Conservation (phyloP, 2,888 invertebrate genomes). For the Leptopterna dolabrata region DNA sequence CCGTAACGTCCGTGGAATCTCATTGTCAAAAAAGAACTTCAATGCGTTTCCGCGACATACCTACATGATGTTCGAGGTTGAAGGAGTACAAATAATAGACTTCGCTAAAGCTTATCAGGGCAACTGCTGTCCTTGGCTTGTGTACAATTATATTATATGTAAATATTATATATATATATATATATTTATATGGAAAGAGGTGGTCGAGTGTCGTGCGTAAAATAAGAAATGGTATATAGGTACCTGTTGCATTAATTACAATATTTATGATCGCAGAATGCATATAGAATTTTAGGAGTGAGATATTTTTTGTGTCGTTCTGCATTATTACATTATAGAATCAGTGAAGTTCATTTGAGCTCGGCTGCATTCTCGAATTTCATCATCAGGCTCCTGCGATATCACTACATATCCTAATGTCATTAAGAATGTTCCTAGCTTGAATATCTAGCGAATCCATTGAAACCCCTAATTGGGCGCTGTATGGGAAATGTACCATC, state of each 20-base stretch:
- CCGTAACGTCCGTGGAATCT: neutral
- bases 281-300: neutral
- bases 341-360: too few relatives aligned
- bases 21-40: neutral
- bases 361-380: too few relatives aligned
- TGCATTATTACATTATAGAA: too few relatives aligned
- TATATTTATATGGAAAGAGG: neutral
- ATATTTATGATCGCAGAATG: neutral
- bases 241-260: neutral
- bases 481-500: too few relatives aligned
- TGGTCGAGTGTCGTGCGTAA: neutral
- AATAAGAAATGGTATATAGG: neutral
- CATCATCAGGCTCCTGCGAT: too few relatives aligned
- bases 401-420: too few relatives aligned
- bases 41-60: neutral
- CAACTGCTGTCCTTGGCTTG: neutral
- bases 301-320: neutral
- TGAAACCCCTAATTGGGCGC: too few relatives aligned
- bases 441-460: too few relatives aligned
- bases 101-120: neutral
- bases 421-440: too few relatives aligned
- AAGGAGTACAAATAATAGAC: neutral
- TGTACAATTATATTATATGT: slow-evolving; percentile 6
- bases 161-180: neutral
- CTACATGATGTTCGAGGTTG: neutral